These are phyloP conservation scores for Bos javanicus DNA, from an alignment of 2,113 vertebrate genomes.

Conservation along the genomic window DNA sequence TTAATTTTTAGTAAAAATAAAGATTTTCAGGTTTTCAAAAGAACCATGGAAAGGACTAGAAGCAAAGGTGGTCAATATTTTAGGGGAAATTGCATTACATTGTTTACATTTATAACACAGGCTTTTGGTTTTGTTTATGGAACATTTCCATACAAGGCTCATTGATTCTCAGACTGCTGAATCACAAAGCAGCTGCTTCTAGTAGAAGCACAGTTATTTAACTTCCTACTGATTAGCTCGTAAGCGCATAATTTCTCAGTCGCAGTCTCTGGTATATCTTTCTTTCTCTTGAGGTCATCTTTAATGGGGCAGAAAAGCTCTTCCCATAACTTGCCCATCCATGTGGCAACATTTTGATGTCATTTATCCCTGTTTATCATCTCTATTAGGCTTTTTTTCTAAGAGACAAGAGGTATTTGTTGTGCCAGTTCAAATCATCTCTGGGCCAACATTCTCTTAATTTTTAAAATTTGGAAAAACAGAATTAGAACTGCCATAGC, in stretches of 20 bases:
- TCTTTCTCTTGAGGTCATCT: conserved; percentile 43
- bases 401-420: background rate
- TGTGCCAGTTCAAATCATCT: background rate
- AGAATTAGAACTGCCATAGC: background rate
- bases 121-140: conserved; percentile 55
- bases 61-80: conserved; percentile 19
- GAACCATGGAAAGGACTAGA: background rate
- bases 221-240: conserved; percentile 49
- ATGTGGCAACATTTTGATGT: conserved; percentile 6
- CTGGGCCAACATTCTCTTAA: background rate
- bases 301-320: background rate
- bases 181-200: conserved; percentile 60
- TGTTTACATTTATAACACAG: conserved; percentile 53
- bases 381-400: background rate
- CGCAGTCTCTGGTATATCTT: background rate
- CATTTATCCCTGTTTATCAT: background rate
- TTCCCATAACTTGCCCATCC: background rate
- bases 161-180: conserved; percentile 63
- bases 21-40: background rate
- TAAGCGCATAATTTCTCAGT: conserved; percentile 52
- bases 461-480: background rate
- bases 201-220: conserved; percentile 50
- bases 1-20: background rate
- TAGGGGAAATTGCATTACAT: background rate
- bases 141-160: conserved; percentile 63